Conservation (phyloP, 2,797 vertebrate genomes). For the Neosilurus hyrtlii region DNA sequence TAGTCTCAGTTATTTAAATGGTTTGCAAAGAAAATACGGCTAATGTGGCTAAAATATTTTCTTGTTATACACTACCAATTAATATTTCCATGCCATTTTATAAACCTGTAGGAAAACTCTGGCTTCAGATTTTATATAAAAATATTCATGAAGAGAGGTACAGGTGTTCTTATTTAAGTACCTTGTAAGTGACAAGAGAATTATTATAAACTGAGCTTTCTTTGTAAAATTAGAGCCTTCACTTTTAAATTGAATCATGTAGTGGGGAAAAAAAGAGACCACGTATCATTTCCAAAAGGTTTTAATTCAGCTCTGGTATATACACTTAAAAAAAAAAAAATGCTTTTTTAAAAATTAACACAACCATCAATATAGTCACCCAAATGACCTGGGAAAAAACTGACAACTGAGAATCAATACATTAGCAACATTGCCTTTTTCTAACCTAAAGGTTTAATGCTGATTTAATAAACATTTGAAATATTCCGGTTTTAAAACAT, state of each 20-base stretch:
- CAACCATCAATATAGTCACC: slow-evolving; percentile 76
- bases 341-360: slow-evolving; percentile 79
- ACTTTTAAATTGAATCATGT: not conserved
- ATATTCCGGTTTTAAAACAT: slow-evolving; percentile 41
- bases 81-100: not conserved
- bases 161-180: not conserved
- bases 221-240: not conserved
- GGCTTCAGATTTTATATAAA: not conserved
- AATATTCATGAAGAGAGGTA: not conserved
- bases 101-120: not conserved
- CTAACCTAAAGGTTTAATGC: slow-evolving; percentile 43
- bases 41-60: not conserved
- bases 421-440: slow-evolving; percentile 34
- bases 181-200: not conserved
- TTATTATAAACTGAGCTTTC: not conserved
- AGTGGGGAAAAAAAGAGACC: slow-evolving; percentile 48
- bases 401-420: slow-evolving; percentile 60
- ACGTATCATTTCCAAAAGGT: slow-evolving; percentile 54
- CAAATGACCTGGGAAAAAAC: slow-evolving; percentile 57
- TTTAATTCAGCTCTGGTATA: slow-evolving; percentile 70
- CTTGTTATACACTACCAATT: not conserved
- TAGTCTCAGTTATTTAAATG: no score
- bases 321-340: slow-evolving; percentile 82
- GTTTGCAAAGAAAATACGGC: not conserved
- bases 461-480: slow-evolving; percentile 31